Base-by-base conservation (phyloP, 2,797 vertebrate species). In the Crax fasciolata region DNA sequence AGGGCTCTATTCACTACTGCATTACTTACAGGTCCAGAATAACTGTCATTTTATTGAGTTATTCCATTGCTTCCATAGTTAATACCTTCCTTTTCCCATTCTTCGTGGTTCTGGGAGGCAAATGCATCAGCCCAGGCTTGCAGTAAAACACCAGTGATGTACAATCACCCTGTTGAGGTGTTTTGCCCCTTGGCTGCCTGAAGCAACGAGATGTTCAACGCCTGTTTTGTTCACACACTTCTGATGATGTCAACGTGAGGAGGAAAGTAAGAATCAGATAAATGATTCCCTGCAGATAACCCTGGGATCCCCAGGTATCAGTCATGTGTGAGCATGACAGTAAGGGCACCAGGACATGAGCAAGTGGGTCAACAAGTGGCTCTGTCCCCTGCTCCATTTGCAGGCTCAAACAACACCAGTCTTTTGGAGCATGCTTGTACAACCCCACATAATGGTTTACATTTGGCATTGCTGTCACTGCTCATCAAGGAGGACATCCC, bases 131-230 rank as follows among this genome's bases (percentile, higher is more conserved):
- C 57, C 12, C 54, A 49, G 20, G 43, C 48, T 77, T 54, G 27
- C 55, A 49, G 19, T 30, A 32, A 13, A 43, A 11, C 2, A 2
- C 41, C 51, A 51, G 1, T 13, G 41, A 43, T 0, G 2, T 49
- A 59, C 28, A 44, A n/a, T 9, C 3, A 2, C 19, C 28, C 19
- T 13, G 0, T 3, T 8, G 13, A 32, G 55, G 23, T 32, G 28
- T 68, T 68, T 5, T 80, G 43, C 25, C 24, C 51, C 11, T 35
- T 6, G 67, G 73, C 39, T 62, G 55, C 58, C 58, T 5, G 9
- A 43, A 17, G n/a, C 13, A 75, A 48, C 21, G 6, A 74, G 51
- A 21, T 15, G 19, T 32, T 39, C 49, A 58, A 48, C 0, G 2
- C 13, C 23, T 16, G 27, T 35, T 79, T 32, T 41, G 43, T 67